Conservation (phyloP, 2,113 vertebrate species). For the Emydocephalus ijimae region DNA sequence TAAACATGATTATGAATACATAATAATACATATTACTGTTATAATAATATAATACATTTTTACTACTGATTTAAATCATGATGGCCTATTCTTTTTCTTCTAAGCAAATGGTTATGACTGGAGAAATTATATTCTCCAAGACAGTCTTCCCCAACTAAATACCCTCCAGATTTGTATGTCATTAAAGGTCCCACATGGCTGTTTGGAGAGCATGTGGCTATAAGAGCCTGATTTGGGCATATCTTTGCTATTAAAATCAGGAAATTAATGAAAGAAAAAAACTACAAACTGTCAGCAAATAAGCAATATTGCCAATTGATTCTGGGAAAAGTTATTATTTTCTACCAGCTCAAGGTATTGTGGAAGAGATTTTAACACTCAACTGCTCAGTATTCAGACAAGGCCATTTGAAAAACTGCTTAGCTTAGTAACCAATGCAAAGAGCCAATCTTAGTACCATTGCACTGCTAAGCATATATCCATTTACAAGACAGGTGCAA, state of each 20-base stretch:
- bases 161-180: neutral
- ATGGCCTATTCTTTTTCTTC: neutral
- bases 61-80: neutral
- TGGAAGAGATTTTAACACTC: neutral
- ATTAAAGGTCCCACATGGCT: neutral
- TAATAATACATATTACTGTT: too few species aligned
- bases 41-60: too few species aligned
- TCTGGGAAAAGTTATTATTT: neutral
- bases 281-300: neutral
- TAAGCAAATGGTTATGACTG: neutral
- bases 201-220: neutral
- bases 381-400: neutral
- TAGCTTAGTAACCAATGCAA: neutral
- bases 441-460: slow-evolving; percentile 34
- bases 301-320: neutral
- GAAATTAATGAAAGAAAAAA: neutral
- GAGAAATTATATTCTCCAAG: neutral
- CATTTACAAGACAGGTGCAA: slow-evolving; percentile 41
- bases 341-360: neutral
- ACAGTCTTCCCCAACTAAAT: neutral
- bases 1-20: too few species aligned
- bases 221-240: neutral
- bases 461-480: slow-evolving; percentile 30
- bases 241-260: neutral
- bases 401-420: slow-evolving; percentile 8